These are phyloP conservation scores for Steinernema khuongi DNA, from an alignment of 1,140 invertebrate genomes.

Conservation along the genomic window DNA sequence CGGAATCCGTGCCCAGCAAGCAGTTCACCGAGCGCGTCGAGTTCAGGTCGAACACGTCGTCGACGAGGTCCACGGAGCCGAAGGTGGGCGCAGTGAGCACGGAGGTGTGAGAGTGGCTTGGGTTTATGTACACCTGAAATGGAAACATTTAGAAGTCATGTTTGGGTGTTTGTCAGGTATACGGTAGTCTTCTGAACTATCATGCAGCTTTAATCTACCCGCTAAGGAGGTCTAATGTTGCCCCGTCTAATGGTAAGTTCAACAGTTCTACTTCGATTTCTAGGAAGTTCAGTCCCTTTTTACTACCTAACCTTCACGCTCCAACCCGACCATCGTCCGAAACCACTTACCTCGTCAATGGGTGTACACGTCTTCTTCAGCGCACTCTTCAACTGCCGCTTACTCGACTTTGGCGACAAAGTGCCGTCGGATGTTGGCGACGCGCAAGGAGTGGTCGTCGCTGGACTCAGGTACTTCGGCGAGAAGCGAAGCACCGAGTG, in stretches of 20 bases:
- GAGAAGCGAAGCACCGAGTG: not conserved
- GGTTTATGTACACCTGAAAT: conserved; percentile 1
- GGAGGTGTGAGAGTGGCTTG: not conserved
- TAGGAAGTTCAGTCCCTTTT: too few relatives aligned
- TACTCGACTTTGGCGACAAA: not conserved
- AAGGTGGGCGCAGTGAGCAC: conserved; percentile 1
- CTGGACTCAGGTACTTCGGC: not conserved
- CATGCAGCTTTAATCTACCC: too few relatives aligned
- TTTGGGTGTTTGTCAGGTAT: too few relatives aligned
- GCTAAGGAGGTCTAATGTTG: too few relatives aligned
- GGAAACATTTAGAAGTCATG: too few relatives aligned
- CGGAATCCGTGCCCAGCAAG: not conserved
- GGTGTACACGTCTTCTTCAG: not conserved
- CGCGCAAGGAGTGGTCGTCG: not conserved
- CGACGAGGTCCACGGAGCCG: not conserved
- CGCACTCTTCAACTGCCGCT: not conserved
- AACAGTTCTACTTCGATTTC: too few relatives aligned
- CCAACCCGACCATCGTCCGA: too few relatives aligned
- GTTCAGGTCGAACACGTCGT: conserved; percentile 3
- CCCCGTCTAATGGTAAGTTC: too few relatives aligned
- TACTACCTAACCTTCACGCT: too few relatives aligned
- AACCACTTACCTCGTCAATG: not conserved
- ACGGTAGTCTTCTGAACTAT: too few relatives aligned
- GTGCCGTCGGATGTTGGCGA: not conserved
- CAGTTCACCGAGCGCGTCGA: conserved; percentile 2